phyloP scores from a whole-genome alignment of 2,113 vertebrate species.

The Cheilinus undulatus region DNA sequence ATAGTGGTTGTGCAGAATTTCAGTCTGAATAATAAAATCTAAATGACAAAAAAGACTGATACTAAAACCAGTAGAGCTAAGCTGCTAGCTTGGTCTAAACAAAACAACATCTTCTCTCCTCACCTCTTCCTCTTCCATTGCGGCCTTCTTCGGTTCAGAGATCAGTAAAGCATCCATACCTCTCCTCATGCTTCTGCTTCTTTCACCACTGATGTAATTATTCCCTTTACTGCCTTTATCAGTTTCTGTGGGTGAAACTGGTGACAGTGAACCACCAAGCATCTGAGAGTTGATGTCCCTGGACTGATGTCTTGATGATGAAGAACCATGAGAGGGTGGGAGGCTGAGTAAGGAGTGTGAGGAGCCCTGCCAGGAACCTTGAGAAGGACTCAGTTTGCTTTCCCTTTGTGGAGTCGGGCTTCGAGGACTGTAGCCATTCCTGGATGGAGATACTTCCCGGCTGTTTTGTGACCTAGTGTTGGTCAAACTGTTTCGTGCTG shows the following conservation, averaged over 20 bases:
- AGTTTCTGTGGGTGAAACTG: slow-evolving; percentile 42
- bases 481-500: slow-evolving; percentile 45
- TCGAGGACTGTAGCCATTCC: slow-evolving; percentile 55
- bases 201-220: slow-evolving; percentile 46
- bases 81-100: not conserved
- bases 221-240: slow-evolving; percentile 33
- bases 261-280: slow-evolving; percentile 32
- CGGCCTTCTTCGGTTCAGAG: slow-evolving; percentile 73
- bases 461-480: slow-evolving; percentile 69
- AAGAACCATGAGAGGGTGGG: slow-evolving; percentile 59
- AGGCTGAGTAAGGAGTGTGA: slow-evolving; percentile 69
- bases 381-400: slow-evolving; percentile 65
- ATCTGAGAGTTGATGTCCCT: slow-evolving; percentile 34
- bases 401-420: slow-evolving; percentile 54
- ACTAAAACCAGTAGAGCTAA: not conserved
- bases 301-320: slow-evolving; percentile 39
- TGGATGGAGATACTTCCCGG: slow-evolving; percentile 69
- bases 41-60: too few species aligned
- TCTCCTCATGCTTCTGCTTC: slow-evolving; percentile 72
- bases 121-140: slow-evolving; percentile 76
- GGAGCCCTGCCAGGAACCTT: slow-evolving; percentile 72
- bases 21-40: not conserved
- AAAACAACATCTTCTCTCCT: not conserved
- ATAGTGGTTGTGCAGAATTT: too few species aligned
- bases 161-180: slow-evolving; percentile 76